Evolutionary conservation across 2,888 invertebrate genomes (phyloP), one percentile per base, ranked within the genome.

Genomic region (Leptogaster cylindrica): DNA sequence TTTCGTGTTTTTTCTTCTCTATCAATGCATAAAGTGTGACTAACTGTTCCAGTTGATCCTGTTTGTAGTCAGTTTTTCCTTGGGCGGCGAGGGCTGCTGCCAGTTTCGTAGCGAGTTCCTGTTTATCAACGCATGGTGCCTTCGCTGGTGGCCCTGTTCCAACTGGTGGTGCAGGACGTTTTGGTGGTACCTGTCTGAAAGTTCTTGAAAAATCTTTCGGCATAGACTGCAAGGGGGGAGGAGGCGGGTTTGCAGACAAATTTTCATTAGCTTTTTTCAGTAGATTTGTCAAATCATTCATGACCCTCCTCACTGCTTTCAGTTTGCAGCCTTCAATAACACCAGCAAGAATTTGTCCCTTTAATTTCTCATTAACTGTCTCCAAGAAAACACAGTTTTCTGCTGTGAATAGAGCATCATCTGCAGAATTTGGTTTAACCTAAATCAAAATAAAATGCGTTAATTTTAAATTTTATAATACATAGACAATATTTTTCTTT

Each of bases 41-140:
- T 0, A 93, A 84, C 72, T 89, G 88, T 73, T 92, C 90, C 25
- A 93, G 79, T 75, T 93, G 91, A 58, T 87, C 88, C 55, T 91
- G 87, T 4, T 90, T 87, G 7, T 93, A 91, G 77, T 92, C 89
- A 0, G 90, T 89, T 79, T 90, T 90, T 27, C 93, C 93, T 80
- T 92, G 91, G 2, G 89, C 88, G 8, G 91, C 83, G n/a, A 93
- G 82, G 8, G 91, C 89, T 0, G 87, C 84, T 18, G 91, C 91
- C 52, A 89, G 85, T 77, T 92, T 91, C 1, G 89, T 87, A 44
- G 91, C 90, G 33, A 85, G 82, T 12, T 87, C 85, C 1, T 77
- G 74, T 78, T 80, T 75, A 72, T 81, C 79, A 75, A 83, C 10
- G n/a, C 23, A 20, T 27, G 89, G 89, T 39, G 75, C 71, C 46